Evolutionary conservation across 1,140 invertebrate genomes (phyloP), one percentile per base, ranked within the genome.

Genomic region (Dolichoris vasculosae): DNA sequence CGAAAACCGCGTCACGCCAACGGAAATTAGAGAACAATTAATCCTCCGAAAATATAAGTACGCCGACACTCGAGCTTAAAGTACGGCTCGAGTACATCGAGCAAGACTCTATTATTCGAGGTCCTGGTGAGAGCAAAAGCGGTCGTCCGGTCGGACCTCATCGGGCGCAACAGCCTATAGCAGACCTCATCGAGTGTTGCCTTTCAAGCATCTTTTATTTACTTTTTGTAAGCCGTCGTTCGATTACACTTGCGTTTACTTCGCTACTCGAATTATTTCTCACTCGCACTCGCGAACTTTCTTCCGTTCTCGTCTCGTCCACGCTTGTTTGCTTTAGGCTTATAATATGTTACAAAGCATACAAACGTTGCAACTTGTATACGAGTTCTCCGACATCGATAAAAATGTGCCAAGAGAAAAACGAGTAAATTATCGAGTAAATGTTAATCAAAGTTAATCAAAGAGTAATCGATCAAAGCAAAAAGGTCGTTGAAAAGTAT

Each of bases 21-120:
- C 90, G 89, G 89, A 92, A 91, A 92, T 92, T 92, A 92, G 88
- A 87, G 88, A 91, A 92, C 91, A 92, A 92, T 92, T 91, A 92
- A 86, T 88, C 86, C 35, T 46, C 26, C 43, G 32, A 59, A 59
- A 63, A 46, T 64, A 38, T 67, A 13, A 23, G n/a, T 71, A 73
- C 46, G 35, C 20, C n/a, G 13, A 38, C 26, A 35, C 46, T 55
- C 11, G 32, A 55, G 32, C 2, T 20, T 48, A 40, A 1, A 43
- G 67, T 51, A 2, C 30, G 32, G 6, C 20, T 48, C 38, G 13
- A 63, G 46, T 71, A 2, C 46, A 80, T 69, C 11, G 40, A 20
- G 11, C 32, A 73, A 35, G 8, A 32, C 20, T 55, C 43, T 30
- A 55, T 83, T 83, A 63, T 46, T 83, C 76, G 63, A 63, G 38